These are phyloP conservation scores for Scaptomyza cyrtandrae DNA, from an alignment of 2,888 invertebrate species.

Conservation along the genomic window DNA sequence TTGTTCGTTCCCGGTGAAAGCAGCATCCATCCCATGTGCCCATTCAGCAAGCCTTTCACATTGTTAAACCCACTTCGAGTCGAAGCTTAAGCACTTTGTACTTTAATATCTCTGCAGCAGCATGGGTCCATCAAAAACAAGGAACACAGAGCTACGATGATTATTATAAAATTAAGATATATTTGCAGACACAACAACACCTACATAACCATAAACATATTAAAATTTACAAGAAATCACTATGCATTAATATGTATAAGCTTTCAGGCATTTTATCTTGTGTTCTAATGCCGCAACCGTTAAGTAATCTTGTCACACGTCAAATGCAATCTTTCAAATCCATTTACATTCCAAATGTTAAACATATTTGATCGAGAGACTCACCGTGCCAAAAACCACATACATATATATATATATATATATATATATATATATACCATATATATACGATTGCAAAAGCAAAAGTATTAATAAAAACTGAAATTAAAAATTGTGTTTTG, in stretches of 20 bases:
- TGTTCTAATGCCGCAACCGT: slow-evolving; percentile 3
- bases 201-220: background rate
- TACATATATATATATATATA: no score
- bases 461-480: slow-evolving; percentile 54
- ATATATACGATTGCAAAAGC: slow-evolving; percentile 15
- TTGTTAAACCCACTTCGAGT: slow-evolving; percentile 5
- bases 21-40: slow-evolving; percentile 33
- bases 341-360: slow-evolving; percentile 39
- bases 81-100: background rate
- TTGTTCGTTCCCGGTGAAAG: slow-evolving; percentile 51
- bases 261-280: background rate
- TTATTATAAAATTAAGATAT: background rate
- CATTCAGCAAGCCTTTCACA: slow-evolving; percentile 33
- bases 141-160: background rate
- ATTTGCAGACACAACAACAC: no score
- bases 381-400: slow-evolving; percentile 40
- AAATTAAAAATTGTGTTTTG: slow-evolving; percentile 50
- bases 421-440: background rate
- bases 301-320: slow-evolving; percentile 50
- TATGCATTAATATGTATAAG: background rate
- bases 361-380: slow-evolving; percentile 28
- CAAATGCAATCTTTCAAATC: slow-evolving; percentile 40
- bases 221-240: no score
- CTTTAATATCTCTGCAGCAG: slow-evolving; percentile 5
- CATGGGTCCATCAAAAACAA: background rate